Base-by-base conservation (phyloP, 2,113 vertebrate genomes). In the Eretmodus cyanostictus region DNA sequence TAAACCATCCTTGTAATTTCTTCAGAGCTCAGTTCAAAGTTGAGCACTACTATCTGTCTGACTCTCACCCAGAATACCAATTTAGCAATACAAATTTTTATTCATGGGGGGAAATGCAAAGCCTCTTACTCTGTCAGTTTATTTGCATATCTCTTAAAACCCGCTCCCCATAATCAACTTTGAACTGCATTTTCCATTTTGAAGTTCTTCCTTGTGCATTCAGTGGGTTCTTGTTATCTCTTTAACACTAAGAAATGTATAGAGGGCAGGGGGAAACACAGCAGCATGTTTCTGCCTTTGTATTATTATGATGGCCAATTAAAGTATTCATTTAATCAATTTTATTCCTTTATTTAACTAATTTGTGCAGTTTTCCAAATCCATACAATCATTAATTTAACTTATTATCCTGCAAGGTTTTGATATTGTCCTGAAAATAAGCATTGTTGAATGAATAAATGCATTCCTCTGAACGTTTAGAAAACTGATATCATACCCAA, bases 101-200 rank as follows among this genome's bases (percentile, higher is more conserved):
- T 91, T 90, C 85, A 93, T 82, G 55, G 22, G 36, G 47, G 66
- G 80, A 87, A 91, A 91, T 88, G 90, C 83, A 94, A 94, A 93
- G 87, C 92, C 89, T 93, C 92, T 92, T 90, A 94, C 59, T 85
- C 76, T 82, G 89, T 73, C 82, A 85, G 45, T 92, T 85, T 80
- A 92, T 95, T 93, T 94, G 86, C 93, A 93, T 95, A 93, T 96
- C 76, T 87, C 81, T 91, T 59, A 88, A 94, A 93, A 90, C 55
- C 45, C 8, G 10, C 81, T 87, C 89, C 87, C 78, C 31, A 76
- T 89, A 88, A 94, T 90, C 84, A 82, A 85, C 87, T 92, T 90
- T 89, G 80, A 93, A 91, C 36, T 53, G 22, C 73, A 82, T 79
- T 63, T 87, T 90, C 85, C 57, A 40, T 84, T 92, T 83, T 84